Base-by-base conservation (phyloP, 2,113 vertebrate species). In the Indicator indicator region DNA sequence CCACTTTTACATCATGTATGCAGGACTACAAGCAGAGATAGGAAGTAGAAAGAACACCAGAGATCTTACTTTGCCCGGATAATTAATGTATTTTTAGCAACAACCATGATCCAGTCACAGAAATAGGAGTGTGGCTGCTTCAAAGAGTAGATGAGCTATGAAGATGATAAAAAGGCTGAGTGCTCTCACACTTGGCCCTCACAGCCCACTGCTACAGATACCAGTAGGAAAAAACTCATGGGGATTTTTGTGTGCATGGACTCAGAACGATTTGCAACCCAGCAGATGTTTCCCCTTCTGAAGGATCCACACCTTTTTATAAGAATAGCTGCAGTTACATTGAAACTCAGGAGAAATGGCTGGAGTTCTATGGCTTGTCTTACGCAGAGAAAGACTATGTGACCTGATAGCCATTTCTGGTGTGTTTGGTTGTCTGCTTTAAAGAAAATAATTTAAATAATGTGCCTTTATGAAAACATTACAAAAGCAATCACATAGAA, bases 221-320 rank as follows among this genome's bases (percentile, higher is more conserved):
- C 13, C 48, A 28, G 48, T 7, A 56, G 27, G 20, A 58, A 62
- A 84, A 69, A 0, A 18, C 18, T 52, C 52, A n/a, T 52, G 11
- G 14, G 48, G 11, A 21, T 77, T 52, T 52, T 10, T 50, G 48
- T 15, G 38, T 4, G 0, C 5, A 5, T 4, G 9, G 77, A 63
- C 44, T 24, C 62, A 36, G 38, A 59, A 70, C 0, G 0, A 59
- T 11, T 59, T 62, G 23, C 0, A 0, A 48, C n/a, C 38, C 30
- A 14, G 26, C 24, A 54, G 38, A 59, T 54, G 30, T 1, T 24
- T 32, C 62, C 27, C 58, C n/a, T 58, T 60, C 26, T 48, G n/a
- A 74, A 64, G 24, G 38, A 27, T 16, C 50, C 12, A 33, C 24
- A 33, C 3, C 11, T 59, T 87, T 62, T 38, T 20, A 40, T 6